phyloP scores from a whole-genome alignment of 2,113 vertebrate genomes.

The Pseudonaja textilis region DNA sequence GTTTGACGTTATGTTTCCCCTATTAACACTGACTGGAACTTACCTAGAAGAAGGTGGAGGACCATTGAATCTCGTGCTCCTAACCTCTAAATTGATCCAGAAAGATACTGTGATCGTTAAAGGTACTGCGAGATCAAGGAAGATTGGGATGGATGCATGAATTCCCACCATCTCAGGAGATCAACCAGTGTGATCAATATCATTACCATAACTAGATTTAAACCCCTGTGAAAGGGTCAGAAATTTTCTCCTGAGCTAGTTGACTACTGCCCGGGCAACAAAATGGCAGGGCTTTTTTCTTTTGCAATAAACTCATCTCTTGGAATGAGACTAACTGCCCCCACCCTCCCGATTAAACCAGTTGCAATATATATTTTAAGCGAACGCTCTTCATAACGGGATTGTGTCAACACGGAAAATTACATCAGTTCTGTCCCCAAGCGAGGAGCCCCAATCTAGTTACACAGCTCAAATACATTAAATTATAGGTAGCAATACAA shows the following conservation, averaged over 20 bases:
- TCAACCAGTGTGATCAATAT: background rate
- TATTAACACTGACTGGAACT: background rate
- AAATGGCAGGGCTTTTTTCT: background rate
- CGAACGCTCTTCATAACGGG: conserved; percentile 1
- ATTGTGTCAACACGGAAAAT: background rate
- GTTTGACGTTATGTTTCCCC: background rate
- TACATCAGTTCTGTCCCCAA: background rate
- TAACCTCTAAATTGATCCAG: background rate
- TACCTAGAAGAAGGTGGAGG: background rate
- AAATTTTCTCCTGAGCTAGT: background rate
- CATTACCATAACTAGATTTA: background rate
- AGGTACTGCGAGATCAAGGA: background rate
- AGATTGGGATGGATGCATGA: background rate
- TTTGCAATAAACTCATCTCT: background rate
- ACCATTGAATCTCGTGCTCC: background rate
- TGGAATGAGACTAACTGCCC: background rate
- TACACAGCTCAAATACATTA: background rate
- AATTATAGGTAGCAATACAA: background rate
- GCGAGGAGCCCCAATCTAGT: background rate
- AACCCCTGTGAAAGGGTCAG: background rate
- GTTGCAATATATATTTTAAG: background rate
- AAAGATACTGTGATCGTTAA: background rate
- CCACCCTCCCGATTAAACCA: background rate
- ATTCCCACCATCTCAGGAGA: background rate
- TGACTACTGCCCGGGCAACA: background rate